Percentiles rank a stretch among this genome's conserved stretches.
phyloP scores from a whole-genome alignment of 2,113 vertebrate species.

The Brevimyrus niger region DNA sequence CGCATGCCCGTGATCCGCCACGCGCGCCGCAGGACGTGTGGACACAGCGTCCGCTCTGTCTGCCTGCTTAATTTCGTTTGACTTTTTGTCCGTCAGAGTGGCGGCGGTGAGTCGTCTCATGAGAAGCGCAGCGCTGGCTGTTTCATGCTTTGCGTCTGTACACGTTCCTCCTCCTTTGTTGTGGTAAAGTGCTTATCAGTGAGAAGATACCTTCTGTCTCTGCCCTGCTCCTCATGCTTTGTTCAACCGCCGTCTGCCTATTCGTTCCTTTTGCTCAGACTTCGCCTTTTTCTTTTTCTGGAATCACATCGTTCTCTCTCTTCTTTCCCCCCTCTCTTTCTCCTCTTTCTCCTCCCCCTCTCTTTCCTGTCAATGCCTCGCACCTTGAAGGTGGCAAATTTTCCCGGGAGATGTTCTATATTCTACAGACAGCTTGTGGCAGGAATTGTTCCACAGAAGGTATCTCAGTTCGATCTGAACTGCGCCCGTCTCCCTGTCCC shows the following conservation, averaged over 20 bases:
- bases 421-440: conserved; percentile 95
- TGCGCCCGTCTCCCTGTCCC: conserved; percentile 21
- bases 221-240: conserved; percentile 30
- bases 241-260: conserved; percentile 20
- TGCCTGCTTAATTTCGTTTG: not conserved
- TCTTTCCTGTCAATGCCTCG: conserved; percentile 68
- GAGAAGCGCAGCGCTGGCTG: not conserved
- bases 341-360: conserved; percentile 58
- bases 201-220: conserved; percentile 47
- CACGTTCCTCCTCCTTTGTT: conserved; percentile 26
- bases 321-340: conserved; percentile 24
- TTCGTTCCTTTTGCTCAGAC: conserved; percentile 35
- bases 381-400: conserved; percentile 93
- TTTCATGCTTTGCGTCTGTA: conserved; percentile 20
- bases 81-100: not conserved
- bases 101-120: not conserved
- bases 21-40: not conserved
- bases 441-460: conserved; percentile 99
- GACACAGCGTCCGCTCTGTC: not conserved
- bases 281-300: conserved; percentile 70
- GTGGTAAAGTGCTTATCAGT: conserved; percentile 21
- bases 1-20: not conserved
- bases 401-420: conserved; percentile 98
- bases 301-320: conserved; percentile 54
- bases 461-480: conserved; percentile 64